phyloP scores from a whole-genome alignment of 2,113 vertebrate species.

The Arothron firmamentum region DNA sequence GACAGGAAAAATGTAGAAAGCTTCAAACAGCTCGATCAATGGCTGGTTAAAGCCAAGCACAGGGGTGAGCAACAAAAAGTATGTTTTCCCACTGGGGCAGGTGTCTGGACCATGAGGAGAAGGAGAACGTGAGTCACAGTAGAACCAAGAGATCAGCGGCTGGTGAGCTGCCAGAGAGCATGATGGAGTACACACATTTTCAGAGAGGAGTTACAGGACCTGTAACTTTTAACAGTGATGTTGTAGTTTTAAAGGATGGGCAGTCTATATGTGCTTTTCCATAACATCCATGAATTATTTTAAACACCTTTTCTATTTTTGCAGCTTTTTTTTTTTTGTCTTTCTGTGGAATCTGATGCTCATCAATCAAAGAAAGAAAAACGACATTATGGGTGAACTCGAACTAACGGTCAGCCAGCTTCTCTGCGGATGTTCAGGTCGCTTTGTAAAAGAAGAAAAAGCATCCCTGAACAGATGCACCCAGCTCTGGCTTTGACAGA shows the following conservation, averaged over 20 bases:
- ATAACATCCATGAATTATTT: no score
- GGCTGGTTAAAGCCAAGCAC: neutral
- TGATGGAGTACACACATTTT: neutral
- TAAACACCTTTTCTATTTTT: neutral
- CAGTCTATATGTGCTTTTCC: neutral
- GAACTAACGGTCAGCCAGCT: no score
- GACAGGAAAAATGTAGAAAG: neutral
- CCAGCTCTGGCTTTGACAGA: no score
- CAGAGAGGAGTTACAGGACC: neutral
- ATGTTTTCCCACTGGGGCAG: neutral
- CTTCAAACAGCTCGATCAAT: no score
- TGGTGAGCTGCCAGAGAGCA: neutral
- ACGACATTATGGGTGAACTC: no score
- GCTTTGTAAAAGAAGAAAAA: no score
- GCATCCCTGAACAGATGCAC: no score
- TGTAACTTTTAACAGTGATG: no score
- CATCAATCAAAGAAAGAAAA: no score
- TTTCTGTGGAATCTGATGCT: no score
- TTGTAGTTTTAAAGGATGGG: neutral
- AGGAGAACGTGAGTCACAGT: neutral
- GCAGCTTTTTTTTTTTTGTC: no score
- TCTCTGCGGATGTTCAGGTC: no score
- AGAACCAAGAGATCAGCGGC: neutral
- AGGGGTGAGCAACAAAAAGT: neutral
- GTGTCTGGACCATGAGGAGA: neutral